These are phyloP conservation scores for Austrofundulus limnaeus DNA, from an alignment of 2,113 vertebrate species.

Conservation along the genomic window DNA sequence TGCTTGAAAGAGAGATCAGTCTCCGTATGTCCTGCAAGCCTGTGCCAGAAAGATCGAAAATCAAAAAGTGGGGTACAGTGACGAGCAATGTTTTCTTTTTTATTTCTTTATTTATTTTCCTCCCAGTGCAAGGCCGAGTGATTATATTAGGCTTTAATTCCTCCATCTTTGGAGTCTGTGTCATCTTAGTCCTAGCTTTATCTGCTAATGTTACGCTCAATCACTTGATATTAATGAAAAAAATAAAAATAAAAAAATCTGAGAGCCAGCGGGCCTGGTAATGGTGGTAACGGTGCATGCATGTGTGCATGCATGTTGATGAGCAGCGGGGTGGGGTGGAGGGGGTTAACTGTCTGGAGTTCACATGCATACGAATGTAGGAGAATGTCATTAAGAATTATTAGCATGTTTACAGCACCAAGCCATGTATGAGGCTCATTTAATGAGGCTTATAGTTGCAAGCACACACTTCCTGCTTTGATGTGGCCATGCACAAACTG, in stretches of 20 bases:
- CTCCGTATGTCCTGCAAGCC: constrained; percentile 28
- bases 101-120: not conserved
- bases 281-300: constrained; percentile 26
- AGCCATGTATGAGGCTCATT: constrained; percentile 55
- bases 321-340: constrained; percentile 29
- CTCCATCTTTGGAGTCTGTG: constrained; percentile 64
- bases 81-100: constrained; percentile 29
- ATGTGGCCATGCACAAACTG: constrained; percentile 2
- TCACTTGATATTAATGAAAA: constrained; percentile 78
- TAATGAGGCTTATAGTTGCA: constrained; percentile 66
- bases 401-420: constrained; percentile 74
- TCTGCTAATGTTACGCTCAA: constrained; percentile 78
- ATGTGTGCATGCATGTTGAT: constrained; percentile 35
- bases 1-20: constrained; percentile 59
- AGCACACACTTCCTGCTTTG: constrained; percentile 28
- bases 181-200: constrained; percentile 74
- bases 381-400: constrained; percentile 71
- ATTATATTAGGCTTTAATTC: constrained; percentile 76
- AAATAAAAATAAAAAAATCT: constrained; percentile 40
- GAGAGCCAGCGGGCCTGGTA: constrained; percentile 45
- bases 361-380: constrained; percentile 68
- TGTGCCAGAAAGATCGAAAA: constrained; percentile 54
- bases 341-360: constrained; percentile 55
- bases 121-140: constrained; percentile 49
- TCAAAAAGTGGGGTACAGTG: constrained; percentile 60